A percentile compares a stretch with the other conserved stretches of the same genome.
Conservation (phyloP, 1,140 invertebrate species). For the Polyergus mexicanus region DNA sequence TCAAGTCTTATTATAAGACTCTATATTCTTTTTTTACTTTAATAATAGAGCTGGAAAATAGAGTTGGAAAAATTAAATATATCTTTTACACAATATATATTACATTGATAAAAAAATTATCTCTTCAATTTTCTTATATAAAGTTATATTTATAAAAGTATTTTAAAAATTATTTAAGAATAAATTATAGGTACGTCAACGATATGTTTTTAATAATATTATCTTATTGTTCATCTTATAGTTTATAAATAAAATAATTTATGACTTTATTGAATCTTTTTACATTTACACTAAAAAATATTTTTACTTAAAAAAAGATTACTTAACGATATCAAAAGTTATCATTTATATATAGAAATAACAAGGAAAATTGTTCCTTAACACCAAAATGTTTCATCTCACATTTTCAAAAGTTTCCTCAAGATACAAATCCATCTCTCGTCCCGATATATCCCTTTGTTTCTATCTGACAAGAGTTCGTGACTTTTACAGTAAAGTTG, state of each 20-base stretch:
- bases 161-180: constrained; percentile 2
- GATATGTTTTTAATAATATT: neutral
- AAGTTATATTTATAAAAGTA: neutral
- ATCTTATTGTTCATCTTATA: neutral
- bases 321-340: neutral
- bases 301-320: constrained; percentile 11
- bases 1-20: neutral
- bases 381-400: neutral
- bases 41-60: neutral
- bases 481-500: constrained; percentile 34
- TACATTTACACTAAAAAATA: neutral
- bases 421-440: constrained; percentile 19
- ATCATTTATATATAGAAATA: constrained; percentile 17
- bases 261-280: neutral
- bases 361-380: neutral
- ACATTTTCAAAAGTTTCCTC: constrained; percentile 13
- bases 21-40: neutral
- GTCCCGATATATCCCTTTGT: constrained; percentile 25
- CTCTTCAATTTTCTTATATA: neutral
- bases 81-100: neutral
- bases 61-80: neutral
- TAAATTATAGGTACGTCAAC: neutral
- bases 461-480: constrained; percentile 33
- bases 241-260: neutral
- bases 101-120: neutral